These are phyloP conservation scores for Neopelma chrysocephalum DNA, from an alignment of 2,797 vertebrate genomes.

Conservation along the genomic window DNA sequence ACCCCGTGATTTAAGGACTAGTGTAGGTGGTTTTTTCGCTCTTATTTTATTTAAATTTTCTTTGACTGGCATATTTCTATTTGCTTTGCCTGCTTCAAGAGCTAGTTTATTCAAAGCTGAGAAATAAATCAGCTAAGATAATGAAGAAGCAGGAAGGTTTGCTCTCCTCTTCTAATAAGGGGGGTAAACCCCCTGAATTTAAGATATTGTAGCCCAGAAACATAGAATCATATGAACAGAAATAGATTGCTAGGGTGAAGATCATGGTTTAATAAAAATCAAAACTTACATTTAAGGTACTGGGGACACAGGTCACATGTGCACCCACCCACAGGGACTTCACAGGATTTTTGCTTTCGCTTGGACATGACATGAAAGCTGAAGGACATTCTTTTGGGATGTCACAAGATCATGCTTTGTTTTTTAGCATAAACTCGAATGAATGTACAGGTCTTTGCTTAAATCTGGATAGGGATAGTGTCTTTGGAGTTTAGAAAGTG, in stretches of 20 bases:
- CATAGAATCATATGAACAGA: not conserved
- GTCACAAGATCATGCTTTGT: not conserved
- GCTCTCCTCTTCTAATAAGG: not conserved
- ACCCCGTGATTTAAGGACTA: not conserved
- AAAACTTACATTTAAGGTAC: not conserved
- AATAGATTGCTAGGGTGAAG: not conserved
- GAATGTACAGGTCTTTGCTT: not conserved
- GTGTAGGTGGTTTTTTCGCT: accelerated
- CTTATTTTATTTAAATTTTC: not conserved
- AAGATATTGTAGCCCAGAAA: not conserved
- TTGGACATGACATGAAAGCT: accelerated
- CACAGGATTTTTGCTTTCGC: not conserved
- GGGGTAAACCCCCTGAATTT: not conserved
- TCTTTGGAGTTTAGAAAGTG: not conserved
- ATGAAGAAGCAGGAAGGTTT: not conserved
- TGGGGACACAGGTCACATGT: accelerated
- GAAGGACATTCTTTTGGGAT: not conserved
- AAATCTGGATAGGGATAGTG: not conserved
- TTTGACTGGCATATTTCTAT: not conserved
- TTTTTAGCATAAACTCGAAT: not conserved
- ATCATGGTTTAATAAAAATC: not conserved
- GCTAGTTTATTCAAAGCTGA: not conserved
- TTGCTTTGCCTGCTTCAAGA: not conserved
- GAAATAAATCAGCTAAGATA: not conserved
- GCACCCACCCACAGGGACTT: not conserved